Conservation (phyloP, 1,140 invertebrate genomes). For the Psix sp. region DNA sequence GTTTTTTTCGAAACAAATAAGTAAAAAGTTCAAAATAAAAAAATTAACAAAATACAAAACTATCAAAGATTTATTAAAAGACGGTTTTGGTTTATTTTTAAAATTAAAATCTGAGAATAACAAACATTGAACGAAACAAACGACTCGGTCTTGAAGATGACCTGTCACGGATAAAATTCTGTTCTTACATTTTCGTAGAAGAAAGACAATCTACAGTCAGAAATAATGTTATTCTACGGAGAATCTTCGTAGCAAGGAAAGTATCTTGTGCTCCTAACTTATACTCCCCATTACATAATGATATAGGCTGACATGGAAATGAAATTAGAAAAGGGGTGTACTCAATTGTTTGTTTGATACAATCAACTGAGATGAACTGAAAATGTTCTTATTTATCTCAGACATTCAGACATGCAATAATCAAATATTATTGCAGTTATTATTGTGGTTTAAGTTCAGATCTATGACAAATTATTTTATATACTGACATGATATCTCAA, state of each 20-base stretch:
- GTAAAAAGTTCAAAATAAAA: constrained; percentile 34
- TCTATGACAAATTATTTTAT: too few relatives aligned
- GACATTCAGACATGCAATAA: too few relatives aligned
- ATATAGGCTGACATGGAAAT: constrained; percentile 53
- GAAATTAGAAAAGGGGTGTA: constrained; percentile 40
- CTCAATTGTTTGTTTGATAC: too few relatives aligned
- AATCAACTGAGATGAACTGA: too few relatives aligned
- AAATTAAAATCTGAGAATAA: constrained; percentile 32
- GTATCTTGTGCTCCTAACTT: constrained; percentile 55
- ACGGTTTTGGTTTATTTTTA: constrained; percentile 20
- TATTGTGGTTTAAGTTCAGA: too few relatives aligned
- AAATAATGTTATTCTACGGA: constrained; percentile 57
- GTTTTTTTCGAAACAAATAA: constrained; percentile 10
- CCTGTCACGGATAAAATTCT: constrained; percentile 56
- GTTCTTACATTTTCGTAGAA: constrained; percentile 53
- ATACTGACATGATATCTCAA: too few relatives aligned
- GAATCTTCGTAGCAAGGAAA: constrained; percentile 54
- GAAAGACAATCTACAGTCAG: constrained; percentile 53
- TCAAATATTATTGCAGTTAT: too few relatives aligned
- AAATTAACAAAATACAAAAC: constrained; percentile 48
- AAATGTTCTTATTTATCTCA: too few relatives aligned
- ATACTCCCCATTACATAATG: constrained; percentile 48
- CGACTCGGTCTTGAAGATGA: constrained; percentile 57
- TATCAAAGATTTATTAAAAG: constrained; percentile 48
- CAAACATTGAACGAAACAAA: constrained; percentile 38